Evolutionary conservation across 2,113 vertebrate genomes (phyloP).

Genomic region (Xyliphius kryptos): DNA sequence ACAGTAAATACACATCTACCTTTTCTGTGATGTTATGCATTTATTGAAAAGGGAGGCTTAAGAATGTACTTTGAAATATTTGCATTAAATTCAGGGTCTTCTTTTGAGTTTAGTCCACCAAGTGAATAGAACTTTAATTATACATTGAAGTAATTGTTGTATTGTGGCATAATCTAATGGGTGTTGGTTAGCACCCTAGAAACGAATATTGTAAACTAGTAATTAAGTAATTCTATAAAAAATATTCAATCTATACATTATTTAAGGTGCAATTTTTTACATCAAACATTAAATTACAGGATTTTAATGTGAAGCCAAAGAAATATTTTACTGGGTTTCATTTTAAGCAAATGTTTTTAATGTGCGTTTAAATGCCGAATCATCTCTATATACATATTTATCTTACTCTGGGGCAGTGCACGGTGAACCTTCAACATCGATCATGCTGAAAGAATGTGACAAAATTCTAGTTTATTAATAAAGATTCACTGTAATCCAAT

Average conservation of each 20-base stretch:
- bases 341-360: neutral
- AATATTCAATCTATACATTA: too few species aligned
- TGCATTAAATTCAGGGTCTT: conserved; percentile 19
- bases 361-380: neutral
- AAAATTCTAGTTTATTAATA: conserved; percentile 11
- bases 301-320: conserved; percentile 17
- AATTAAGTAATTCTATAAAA: too few species aligned
- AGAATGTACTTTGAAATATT: conserved; percentile 22
- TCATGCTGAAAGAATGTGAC: conserved; percentile 2
- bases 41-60: conserved; percentile 23
- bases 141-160: too few species aligned
- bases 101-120: conserved; percentile 45
- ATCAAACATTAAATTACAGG: neutral
- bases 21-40: neutral
- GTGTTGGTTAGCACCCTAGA: too few species aligned
- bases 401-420: neutral
- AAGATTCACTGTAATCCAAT: conserved; percentile 3
- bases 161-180: too few species aligned
- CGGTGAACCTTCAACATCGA: neutral
- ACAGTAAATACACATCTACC: neutral
- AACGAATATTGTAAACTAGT: too few species aligned
- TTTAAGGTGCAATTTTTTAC: too few species aligned
- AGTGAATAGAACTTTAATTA: conserved; percentile 41
- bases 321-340: neutral
- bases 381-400: neutral